Percentiles rank a stretch among this genome's conserved stretches.
These are phyloP conservation scores for Chrysolina haemoptera DNA, from an alignment of 2,888 invertebrate species.

Conservation along the genomic window DNA sequence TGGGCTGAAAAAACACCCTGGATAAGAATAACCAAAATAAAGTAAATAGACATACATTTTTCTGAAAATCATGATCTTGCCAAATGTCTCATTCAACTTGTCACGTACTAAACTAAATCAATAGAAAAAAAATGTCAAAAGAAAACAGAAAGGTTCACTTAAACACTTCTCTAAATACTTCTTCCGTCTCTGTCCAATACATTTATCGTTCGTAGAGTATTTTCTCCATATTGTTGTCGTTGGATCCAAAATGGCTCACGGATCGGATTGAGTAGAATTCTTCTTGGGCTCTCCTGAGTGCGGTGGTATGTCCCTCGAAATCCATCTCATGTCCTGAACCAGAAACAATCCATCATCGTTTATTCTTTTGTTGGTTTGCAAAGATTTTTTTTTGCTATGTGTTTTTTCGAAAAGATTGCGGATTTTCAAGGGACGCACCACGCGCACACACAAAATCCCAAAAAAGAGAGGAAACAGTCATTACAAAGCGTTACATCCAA, in stretches of 20 bases:
- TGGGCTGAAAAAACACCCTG: too few relatives aligned
- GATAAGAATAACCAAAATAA: too few relatives aligned
- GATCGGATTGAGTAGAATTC: constrained; percentile 16
- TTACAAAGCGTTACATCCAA: constrained; percentile 61
- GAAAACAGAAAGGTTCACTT: background rate
- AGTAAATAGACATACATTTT: too few relatives aligned
- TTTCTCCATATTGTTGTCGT: constrained; percentile 2
- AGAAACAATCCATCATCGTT: constrained; percentile 57
- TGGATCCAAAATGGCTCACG: constrained; percentile 1
- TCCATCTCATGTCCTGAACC: constrained; percentile 62
- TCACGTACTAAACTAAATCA: too few relatives aligned
- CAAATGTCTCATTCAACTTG: too few relatives aligned
- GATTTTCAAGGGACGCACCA: constrained; percentile 63
- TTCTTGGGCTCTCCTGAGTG: constrained; percentile 41
- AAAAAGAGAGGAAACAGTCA: constrained; percentile 51
- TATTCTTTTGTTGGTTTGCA: constrained; percentile 35
- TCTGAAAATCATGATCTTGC: background rate
- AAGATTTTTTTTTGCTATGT: constrained; percentile 33
- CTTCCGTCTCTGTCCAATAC: constrained; percentile 9
- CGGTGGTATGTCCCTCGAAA: constrained; percentile 61
- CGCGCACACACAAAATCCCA: constrained; percentile 63
- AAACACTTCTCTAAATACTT: constrained; percentile 2
- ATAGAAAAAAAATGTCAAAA: background rate
- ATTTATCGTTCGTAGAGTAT: constrained; percentile 2
- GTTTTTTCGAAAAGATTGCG: constrained; percentile 36